phyloP scores from a whole-genome alignment of 2,113 vertebrate genomes.

The Pyrgilauda ruficollis region DNA sequence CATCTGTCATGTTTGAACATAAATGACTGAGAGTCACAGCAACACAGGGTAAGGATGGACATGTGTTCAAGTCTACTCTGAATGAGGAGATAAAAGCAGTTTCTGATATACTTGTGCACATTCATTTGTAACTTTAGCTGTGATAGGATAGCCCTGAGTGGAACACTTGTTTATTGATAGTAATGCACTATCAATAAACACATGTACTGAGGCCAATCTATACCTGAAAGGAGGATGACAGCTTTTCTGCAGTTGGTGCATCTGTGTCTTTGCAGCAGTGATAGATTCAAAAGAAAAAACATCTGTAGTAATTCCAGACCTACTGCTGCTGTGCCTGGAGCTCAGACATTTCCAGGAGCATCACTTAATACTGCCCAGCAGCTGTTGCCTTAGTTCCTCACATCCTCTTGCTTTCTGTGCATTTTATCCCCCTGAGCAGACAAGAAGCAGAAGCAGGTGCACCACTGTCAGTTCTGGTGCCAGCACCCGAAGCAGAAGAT shows the following conservation, averaged over 20 bases:
- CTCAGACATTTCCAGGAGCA: neutral
- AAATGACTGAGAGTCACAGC: neutral
- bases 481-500: neutral
- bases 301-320: neutral
- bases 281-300: neutral
- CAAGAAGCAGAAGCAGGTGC: conserved; percentile 38
- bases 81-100: neutral
- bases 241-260: neutral
- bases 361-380: neutral
- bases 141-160: neutral
- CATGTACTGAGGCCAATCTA: neutral
- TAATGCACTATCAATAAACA: neutral
- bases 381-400: neutral
- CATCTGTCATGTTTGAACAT: neutral
- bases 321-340: neutral
- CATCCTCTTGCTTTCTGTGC: neutral
- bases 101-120: neutral
- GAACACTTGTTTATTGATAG: neutral
- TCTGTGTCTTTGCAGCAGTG: neutral
- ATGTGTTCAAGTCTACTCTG: neutral
- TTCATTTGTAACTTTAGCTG: neutral
- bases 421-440: neutral
- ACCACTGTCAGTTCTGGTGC: neutral
- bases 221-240: neutral
- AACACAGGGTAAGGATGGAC: neutral